Conservation (phyloP, 2,888 invertebrate species). For the Vannuccia rotundouncinata region DNA sequence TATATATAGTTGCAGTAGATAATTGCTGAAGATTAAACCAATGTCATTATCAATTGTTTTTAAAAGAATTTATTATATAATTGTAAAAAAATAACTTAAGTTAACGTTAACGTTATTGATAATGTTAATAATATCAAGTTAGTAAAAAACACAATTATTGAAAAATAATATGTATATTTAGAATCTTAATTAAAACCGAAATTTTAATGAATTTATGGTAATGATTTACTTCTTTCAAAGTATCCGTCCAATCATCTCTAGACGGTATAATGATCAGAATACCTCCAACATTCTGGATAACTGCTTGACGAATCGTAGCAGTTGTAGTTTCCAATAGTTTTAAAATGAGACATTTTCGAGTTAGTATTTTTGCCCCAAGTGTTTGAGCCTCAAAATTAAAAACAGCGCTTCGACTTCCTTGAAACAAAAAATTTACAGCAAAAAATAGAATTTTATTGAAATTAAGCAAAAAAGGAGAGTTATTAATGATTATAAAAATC, state of each 20-base stretch:
- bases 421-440: no score
- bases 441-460: no score
- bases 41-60: no score
- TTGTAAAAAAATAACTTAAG: no score
- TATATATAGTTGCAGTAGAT: no score
- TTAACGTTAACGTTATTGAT: no score
- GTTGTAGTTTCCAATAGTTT: conserved; percentile 69
- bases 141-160: neutral
- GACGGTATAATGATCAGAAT: neutral
- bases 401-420: conserved; percentile 76
- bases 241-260: neutral
- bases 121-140: no score
- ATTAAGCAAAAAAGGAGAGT: no score
- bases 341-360: conserved; percentile 79
- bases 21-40: no score
- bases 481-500: no score
- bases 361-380: conserved; percentile 72
- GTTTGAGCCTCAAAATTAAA: conserved; percentile 83
- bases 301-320: neutral
- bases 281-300: conserved; percentile 25
- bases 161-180: neutral
- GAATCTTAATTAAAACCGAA: no score
- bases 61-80: no score
- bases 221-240: neutral
- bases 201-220: neutral